A percentile compares a stretch with the other conserved stretches of the same genome.
phyloP scores from a whole-genome alignment of 2,888 invertebrate genomes.

The Apotomis betuletana region DNA sequence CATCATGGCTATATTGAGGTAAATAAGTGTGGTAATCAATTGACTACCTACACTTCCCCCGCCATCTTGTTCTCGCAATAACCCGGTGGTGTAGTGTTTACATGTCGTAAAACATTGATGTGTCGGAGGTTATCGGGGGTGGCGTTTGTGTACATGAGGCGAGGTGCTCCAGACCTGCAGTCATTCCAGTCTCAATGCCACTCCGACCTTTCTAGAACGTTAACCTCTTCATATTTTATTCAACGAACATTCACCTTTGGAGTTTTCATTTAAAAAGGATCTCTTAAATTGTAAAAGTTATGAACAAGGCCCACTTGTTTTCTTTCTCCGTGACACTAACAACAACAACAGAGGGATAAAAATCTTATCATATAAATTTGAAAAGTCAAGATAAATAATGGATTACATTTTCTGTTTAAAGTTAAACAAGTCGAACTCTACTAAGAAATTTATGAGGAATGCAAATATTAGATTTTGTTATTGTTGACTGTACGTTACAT shows the following conservation, averaged over 20 bases:
- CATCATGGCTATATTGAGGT: not conserved
- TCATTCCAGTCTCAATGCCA: constrained; percentile 49
- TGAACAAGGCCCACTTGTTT: constrained; percentile 2
- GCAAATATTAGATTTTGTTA: no score
- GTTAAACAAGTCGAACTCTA: not conserved
- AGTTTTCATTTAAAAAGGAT: constrained; percentile 29
- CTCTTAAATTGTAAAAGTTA: constrained; percentile 23
- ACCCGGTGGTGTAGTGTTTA: constrained; percentile 46
- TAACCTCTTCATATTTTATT: constrained; percentile 49
- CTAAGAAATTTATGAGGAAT: not conserved
- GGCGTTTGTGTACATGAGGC: constrained; percentile 40
- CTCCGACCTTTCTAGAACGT: constrained; percentile 52
- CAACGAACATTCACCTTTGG: constrained; percentile 34
- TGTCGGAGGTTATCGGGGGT: constrained; percentile 47
- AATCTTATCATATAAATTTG: not conserved
- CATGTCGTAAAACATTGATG: constrained; percentile 46
- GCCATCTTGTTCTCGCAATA: constrained; percentile 8
- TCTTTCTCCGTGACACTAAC: constrained; percentile 1
- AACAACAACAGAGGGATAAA: constrained; percentile 6
- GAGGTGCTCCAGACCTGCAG: constrained; percentile 48
- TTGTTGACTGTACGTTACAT: no score
- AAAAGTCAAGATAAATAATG: not conserved
- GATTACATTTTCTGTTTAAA: not conserved
- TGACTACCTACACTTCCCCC: constrained; percentile 1
- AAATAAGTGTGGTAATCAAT: constrained; percentile 8